Evolutionary conservation across 64 coral and sea anemone genomes (phyloP), one percentile per base, ranked within the genome.

Genomic region (Montipora capricornis): DNA sequence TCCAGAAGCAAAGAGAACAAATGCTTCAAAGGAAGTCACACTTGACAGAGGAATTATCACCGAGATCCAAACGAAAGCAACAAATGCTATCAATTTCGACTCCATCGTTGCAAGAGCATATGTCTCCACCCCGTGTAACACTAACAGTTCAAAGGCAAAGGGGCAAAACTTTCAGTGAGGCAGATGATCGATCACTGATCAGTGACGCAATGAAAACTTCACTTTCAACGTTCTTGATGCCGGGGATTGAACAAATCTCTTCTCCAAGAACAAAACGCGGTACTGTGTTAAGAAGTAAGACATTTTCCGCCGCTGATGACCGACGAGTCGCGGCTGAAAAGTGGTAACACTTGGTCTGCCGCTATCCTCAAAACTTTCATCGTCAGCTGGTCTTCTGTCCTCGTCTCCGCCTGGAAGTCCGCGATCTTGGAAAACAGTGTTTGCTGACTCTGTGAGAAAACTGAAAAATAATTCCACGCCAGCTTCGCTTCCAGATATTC

Each of bases 1-100:
- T 86, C 66, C 47, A 68, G 16, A 71, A 73, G 66, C 17, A 71
- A 86, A 86, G 66, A 11, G 82, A 73, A 13, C 45, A 51, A 20
- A 47, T 86, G 47, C 8, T 86, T 47, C 45, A 86, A 68, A 66
- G 60, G n/a, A 46, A 86, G 2, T n/a, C 46, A 14, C 13, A 48
- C 17, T 78, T 78, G 44, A 37, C 74, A 1, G 29, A 8, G 29
- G 29, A 76, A 15, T 76, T 76, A 24, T 76, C 74, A 44, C 74
- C 74, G 8, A 78, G 15, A 49, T 49, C 76, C 19, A 49, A 46
- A 49, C 3, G 76, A 2, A 78, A 78, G 16, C 11, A 17, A 1
- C 11, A 45, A 46, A 46, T 20, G 14, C 17, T 19, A 2, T 78
- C 76, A 19, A 11, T 16, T 49, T 78, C 45, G 14, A 49, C 45